Base-by-base conservation (phyloP, 2,113 vertebrate species). In the Dryoscopus gambensis region DNA sequence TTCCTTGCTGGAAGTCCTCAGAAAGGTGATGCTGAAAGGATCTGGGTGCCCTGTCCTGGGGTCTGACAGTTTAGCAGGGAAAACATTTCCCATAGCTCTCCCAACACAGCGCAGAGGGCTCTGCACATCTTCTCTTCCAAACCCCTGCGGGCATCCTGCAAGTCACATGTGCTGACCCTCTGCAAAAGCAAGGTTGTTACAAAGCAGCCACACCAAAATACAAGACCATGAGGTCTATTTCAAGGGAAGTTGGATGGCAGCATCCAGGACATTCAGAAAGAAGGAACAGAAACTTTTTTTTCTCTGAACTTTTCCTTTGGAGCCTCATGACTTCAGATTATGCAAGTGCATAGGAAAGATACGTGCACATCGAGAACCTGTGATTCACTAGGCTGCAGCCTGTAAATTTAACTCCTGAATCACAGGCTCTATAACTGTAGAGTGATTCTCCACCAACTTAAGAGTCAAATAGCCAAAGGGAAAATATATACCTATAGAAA, bases 201-300 rank as follows among this genome's bases (percentile, higher is more conserved):
- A 39, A 76, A 91, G 75, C 65, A 65, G 31, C 24, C 31, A 49
- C 83, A 73, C 19, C 55, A 84, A 92, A 92, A 73, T 70, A 55
- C 75, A 86, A 90, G 87, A 52, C 69, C 76, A 57, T 75, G 80
- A 93, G 92, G 16, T 92, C 40, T 68, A 7, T 90, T 96, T 96
- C 93, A 97, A 97, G 89, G 95, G 97, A 98, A 98, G 94, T 91
- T 95, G 89, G 90, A 94, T 95, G 87, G 93, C 69, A 76, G 31
- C 89, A 73, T 92, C 96, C 95, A 97, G 95, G 82, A 94, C 96
- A 95, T 90, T 93, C 84, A 95, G 89, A 98, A 98, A 98, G 76
- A 79, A 97, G 98, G 98, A 98, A 98, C 97, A 97, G 98, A 98
- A 98, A 98, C 97, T 97, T 94, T 92, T 67, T 52, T 67, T 97